A percentile compares a stretch with the other conserved stretches of the same genome.
These are phyloP conservation scores for Syrmaticus mikado DNA, from an alignment of 2,113 vertebrate genomes.

Conservation along the genomic window DNA sequence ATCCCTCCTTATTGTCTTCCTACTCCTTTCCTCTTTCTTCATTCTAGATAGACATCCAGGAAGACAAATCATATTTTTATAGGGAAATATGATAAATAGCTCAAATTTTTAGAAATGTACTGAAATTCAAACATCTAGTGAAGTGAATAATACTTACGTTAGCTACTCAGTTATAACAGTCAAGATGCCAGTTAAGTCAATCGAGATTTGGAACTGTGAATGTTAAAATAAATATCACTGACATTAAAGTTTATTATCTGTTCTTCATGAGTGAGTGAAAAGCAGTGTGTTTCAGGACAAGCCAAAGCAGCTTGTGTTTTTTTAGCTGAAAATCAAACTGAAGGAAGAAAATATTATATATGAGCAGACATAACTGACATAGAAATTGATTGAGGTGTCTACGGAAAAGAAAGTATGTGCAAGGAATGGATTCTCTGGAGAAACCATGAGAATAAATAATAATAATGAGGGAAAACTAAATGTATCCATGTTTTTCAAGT, in stretches of 20 bases:
- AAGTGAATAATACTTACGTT: background rate
- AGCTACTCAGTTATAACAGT: background rate
- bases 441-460: background rate
- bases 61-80: background rate
- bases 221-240: background rate
- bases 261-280: background rate
- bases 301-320: background rate
- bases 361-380: background rate
- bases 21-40: background rate
- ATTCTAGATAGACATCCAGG: background rate
- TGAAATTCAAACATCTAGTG: background rate
- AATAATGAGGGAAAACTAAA: background rate
- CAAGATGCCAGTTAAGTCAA: background rate
- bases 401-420: background rate
- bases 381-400: background rate
- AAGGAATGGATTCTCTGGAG: background rate
- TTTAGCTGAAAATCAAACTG: background rate
- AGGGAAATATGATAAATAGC: background rate
- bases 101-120: background rate
- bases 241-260: background rate
- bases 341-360: background rate
- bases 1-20: background rate
- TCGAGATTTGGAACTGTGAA: background rate
- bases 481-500: background rate
- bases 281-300: background rate